Percentiles rank a stretch among this genome's conserved stretches.
These are phyloP conservation scores for Tortrix viridana DNA, from an alignment of 2,888 invertebrate genomes.

Conservation along the genomic window DNA sequence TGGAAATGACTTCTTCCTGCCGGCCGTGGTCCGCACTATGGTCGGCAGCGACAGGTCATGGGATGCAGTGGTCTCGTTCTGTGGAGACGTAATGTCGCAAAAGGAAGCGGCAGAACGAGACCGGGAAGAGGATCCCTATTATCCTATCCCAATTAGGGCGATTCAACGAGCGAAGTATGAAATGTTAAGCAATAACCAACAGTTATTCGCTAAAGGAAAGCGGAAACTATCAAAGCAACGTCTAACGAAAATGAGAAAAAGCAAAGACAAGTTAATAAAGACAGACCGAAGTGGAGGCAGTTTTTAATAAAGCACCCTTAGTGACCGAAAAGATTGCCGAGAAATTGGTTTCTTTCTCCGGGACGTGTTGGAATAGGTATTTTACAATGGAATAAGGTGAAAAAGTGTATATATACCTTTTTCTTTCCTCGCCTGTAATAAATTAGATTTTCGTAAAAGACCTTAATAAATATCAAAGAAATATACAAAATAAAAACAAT, in stretches of 20 bases:
- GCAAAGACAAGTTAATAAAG: slow-evolving; percentile 40
- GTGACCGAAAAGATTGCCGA: slow-evolving; percentile 38
- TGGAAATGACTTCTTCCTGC: too few species aligned
- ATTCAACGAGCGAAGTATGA: slow-evolving; percentile 14
- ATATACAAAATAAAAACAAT: too few species aligned
- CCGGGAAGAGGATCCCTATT: too few species aligned
- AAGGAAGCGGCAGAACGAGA: too few species aligned
- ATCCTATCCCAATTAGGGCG: slow-evolving; percentile 3
- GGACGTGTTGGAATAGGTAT: slow-evolving; percentile 27
- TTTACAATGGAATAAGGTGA: slow-evolving; percentile 23
- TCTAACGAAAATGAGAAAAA: slow-evolving; percentile 33
- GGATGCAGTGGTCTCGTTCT: too few species aligned
- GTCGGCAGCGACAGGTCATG: too few species aligned
- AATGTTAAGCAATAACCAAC: slow-evolving; percentile 8
- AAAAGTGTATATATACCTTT: too few species aligned
- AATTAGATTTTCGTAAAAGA: too few species aligned
- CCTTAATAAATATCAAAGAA: too few species aligned
- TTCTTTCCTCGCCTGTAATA: too few species aligned
- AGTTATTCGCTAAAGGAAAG: slow-evolving; percentile 26
- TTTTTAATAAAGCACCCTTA: slow-evolving; percentile 43
- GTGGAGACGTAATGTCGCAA: too few species aligned
- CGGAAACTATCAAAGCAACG: slow-evolving; percentile 35
- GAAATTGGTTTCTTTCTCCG: slow-evolving; percentile 37
- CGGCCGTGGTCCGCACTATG: too few species aligned
- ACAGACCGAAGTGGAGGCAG: slow-evolving; percentile 39